Base-by-base conservation (phyloP, 2,113 vertebrate species). In the Eolophus roseicapilla region DNA sequence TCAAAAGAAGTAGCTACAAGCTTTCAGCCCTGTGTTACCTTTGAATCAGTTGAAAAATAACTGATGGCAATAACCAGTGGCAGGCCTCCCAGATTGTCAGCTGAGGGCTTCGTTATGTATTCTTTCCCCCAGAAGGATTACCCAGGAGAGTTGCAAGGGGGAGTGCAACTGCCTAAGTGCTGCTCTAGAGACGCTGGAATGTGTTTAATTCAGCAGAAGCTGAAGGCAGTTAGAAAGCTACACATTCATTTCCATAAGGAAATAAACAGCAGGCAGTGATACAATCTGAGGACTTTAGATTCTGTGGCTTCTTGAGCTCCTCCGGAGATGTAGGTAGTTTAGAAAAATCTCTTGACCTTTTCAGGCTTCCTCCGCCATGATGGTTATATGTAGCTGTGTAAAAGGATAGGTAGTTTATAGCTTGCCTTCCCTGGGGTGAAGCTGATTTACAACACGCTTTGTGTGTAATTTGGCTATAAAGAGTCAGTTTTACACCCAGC, bases 271-370 rank as follows among this genome's bases (percentile, higher is more conserved):
- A 92, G 47, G 53, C 13, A 60, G 62, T 82, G 47, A 60, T 75
- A 52, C 52, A 83, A 41, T 63, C 55, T 76, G 83, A 86, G 83
- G 86, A 53, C 23, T 73, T 92, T 5, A 68, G 77, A 89, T 96
- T 79, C 73, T 8, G 10, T 35, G 31, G 41, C 74, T 91, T 95
- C 80, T 92, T 92, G 88, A 96, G 92, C 57, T 85, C 5, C 81
- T 93, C 88, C 17, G 7, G 90, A 93, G 92, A 47, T 73, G 57
- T 29, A 69, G 88, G 62, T 37, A 86, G 90, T 89, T 96, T 17
- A 93, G 83, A 94, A 92, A 94, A 93, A 96, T 96, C 88, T 96
- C 92, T 94, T 96, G 95, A 96, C 92, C 86, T 96, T 95, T 92
- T 92, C 93, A 73, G 85, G 78, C 82, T 93, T 96, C 90, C 77